Percentiles rank a stretch among this genome's conserved stretches.
Evolutionary conservation across 1,140 invertebrate species (phyloP).

Genomic region (Saccostrea glomerata): DNA sequence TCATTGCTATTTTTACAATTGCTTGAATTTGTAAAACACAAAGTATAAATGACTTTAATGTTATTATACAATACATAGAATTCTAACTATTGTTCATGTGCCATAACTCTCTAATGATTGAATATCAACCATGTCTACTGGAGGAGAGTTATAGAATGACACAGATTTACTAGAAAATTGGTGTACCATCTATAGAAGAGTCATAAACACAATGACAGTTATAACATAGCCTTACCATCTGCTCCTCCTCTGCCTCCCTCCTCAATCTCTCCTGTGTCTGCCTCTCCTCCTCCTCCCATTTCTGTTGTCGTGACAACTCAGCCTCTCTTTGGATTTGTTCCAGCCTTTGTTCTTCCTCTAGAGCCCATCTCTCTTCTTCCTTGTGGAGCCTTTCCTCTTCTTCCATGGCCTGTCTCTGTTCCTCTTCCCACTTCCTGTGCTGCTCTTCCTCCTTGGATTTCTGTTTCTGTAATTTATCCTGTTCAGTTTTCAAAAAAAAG

Average conservation of each 20-base stretch:
- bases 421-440: neutral
- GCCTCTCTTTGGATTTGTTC: constrained; percentile 33
- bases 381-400: neutral
- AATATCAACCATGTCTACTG: too few relatives aligned
- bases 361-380: neutral
- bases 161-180: too few relatives aligned
- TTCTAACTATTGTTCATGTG: too few relatives aligned
- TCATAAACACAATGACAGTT: neutral
- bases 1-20: too few relatives aligned
- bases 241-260: constrained; percentile 31
- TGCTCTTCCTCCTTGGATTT: neutral
- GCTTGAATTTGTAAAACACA: too few relatives aligned
- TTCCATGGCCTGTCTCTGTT: neutral
- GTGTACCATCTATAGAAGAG: neutral
- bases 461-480: neutral
- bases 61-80: too few relatives aligned
- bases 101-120: neutral
- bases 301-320: constrained; percentile 11
- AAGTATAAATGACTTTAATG: too few relatives aligned
- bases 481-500: neutral
- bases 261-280: constrained; percentile 3
- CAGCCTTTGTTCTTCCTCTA: neutral
- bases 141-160: too few relatives aligned
- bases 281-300: constrained; percentile 33
- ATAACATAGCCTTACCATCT: neutral